Base-by-base conservation (phyloP, 2,797 vertebrate genomes). In the Lacerta bilineata region DNA sequence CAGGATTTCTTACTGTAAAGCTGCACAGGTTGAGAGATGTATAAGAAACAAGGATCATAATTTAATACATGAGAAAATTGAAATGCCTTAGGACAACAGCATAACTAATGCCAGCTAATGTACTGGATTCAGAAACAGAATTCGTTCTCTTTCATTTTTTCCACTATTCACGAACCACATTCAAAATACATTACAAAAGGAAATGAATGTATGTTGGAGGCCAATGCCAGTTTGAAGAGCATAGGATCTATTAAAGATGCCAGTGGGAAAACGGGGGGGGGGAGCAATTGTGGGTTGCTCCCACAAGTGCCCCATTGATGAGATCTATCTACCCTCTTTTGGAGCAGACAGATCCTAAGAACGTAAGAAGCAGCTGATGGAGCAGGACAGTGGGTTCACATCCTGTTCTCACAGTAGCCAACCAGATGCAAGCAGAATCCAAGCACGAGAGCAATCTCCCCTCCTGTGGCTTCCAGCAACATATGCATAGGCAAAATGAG, bases 171-270 rank as follows among this genome's bases (percentile, higher is more conserved):
- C 68, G 93, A 88, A 80, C 33, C 87, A 74, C 20, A 78, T 68
- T 86, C 4, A 83, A n/a, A 33, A 86, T 84, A 27, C 4, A 92
- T 33, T 89, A 92, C 50, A 90, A 93, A 87, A 20, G 43, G 82
- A 94, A 85, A 92, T 66, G 5, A 93, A 94, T 95, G 90, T 91
- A 91, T 91, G 80, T 92, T 91, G 91, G 74, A 91, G n/a, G 83
- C n/a, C 50, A 66, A 80, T 90, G 91, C 27, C 72, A 90, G 8
- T 88, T 92, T 77, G 74, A 92, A 83, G 46, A 79, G 39, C 84
- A 92, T 92, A 81, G 75, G 71, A 78, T 91, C 89, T 84, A 74
- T 91, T 90, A 85, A 41, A 92, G 29, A 95, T 61, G 71, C 46
- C 89, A 95, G 84, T 43, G 6, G 39, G 90, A 91, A 11, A 10